Conservation (phyloP, 53 echinoderm and acorn worm species). For the Patiria pectinifera region DNA sequence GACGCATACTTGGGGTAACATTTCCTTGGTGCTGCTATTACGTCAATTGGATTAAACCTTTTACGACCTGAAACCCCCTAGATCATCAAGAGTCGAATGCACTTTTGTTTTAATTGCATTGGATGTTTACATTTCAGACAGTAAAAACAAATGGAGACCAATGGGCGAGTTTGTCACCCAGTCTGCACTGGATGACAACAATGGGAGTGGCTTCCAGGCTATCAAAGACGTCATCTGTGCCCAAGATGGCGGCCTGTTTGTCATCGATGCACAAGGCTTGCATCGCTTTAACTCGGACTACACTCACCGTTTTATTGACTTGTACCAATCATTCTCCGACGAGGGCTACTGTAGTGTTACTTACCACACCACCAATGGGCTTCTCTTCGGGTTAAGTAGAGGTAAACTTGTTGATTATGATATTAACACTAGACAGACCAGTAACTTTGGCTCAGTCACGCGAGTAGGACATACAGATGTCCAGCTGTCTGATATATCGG, state of each 20-base stretch:
- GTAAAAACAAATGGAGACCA: slow-evolving; percentile 2
- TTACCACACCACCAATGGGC: background rate
- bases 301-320: background rate
- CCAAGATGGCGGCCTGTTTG: slow-evolving; percentile 1
- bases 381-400: slow-evolving; percentile 1
- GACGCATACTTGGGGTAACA: too few relatives aligned
- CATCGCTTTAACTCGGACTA: background rate
- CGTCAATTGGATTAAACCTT: too few relatives aligned
- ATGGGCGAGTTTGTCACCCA: slow-evolving; percentile 8
- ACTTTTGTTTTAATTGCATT: background rate
- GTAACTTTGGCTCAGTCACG: background rate
- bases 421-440: background rate
- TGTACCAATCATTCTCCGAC: background rate
- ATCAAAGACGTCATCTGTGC: background rate
- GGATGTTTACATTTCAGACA: slow-evolving; percentile 3
- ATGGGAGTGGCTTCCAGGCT: background rate
- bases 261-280: background rate
- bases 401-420: background rate
- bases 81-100: background rate
- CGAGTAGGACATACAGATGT: background rate
- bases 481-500: background rate
- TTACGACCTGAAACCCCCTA: background rate
- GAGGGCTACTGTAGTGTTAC: background rate
- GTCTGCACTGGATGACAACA: background rate
- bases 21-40: too few relatives aligned